Conservation (phyloP, 2,888 invertebrate species). For the Lucinisca nassula region DNA sequence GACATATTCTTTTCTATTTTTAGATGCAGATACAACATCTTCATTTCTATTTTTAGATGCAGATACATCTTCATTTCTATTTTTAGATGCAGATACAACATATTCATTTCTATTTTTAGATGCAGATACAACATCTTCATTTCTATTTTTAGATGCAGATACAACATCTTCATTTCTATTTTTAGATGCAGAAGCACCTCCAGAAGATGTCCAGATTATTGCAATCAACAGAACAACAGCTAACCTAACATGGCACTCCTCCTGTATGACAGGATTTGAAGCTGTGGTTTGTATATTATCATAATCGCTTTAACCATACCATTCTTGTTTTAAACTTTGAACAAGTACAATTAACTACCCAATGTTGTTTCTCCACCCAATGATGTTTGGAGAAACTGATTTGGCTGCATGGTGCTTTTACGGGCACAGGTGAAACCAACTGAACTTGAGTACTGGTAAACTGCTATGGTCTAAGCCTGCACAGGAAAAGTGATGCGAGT, state of each 20-base stretch:
- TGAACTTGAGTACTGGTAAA: too few relatives aligned
- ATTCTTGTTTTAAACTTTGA: too few relatives aligned
- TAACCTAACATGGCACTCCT: conserved; percentile 73
- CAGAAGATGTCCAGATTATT: conserved; percentile 65
- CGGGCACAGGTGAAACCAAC: too few relatives aligned
- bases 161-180: not conserved
- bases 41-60: conserved; percentile 61
- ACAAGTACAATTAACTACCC: too few relatives aligned
- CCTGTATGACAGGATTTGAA: conserved; percentile 55
- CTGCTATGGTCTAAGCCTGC: too few relatives aligned
- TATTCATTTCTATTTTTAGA: not conserved
- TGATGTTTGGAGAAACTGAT: too few relatives aligned
- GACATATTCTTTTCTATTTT: too few relatives aligned
- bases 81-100: too few relatives aligned
- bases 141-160: not conserved
- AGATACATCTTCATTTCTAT: conserved; percentile 70
- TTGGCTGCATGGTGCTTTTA: too few relatives aligned
- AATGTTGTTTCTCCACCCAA: too few relatives aligned
- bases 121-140: not conserved
- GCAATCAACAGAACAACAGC: conserved; percentile 55
- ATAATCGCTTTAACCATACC: too few relatives aligned
- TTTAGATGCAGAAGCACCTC: conserved; percentile 73
- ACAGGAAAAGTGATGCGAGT: too few relatives aligned
- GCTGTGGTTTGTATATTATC: conserved; percentile 72
- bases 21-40: not conserved